Percentiles rank a stretch among this genome's conserved stretches.
These are phyloP conservation scores for Lasioglossum albipes DNA, from an alignment of 1,140 invertebrate species.

Conservation along the genomic window DNA sequence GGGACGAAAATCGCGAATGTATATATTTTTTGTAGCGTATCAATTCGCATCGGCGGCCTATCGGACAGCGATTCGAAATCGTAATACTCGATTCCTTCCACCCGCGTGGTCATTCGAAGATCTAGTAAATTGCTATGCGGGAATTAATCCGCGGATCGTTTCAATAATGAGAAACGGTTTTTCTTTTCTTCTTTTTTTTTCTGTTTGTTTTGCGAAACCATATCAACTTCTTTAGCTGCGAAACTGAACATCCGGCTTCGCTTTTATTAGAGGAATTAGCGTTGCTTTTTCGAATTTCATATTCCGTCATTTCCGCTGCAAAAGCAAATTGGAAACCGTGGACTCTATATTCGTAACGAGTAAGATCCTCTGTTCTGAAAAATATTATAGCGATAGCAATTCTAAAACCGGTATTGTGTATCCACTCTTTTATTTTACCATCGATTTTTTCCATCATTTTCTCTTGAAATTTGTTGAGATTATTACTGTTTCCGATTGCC, in stretches of 20 bases:
- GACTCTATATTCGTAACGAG: too few relatives aligned
- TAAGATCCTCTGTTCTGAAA: too few relatives aligned
- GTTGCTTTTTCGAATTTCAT: background rate
- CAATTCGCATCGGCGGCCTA: background rate
- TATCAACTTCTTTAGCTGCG: background rate
- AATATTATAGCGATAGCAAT: too few relatives aligned
- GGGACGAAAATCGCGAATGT: background rate
- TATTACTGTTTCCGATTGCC: too few relatives aligned
- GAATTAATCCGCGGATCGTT: background rate
- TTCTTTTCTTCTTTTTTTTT: too few relatives aligned
- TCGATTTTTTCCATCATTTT: too few relatives aligned
- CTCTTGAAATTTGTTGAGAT: too few relatives aligned
- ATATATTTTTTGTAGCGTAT: background rate
- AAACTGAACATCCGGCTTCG: background rate
- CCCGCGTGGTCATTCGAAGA: background rate
- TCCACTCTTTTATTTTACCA: too few relatives aligned
- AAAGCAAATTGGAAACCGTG: background rate
- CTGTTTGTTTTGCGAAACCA: background rate
- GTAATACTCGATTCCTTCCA: background rate
- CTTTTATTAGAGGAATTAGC: background rate
- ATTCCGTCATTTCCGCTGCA: background rate
- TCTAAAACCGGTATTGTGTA: too few relatives aligned
- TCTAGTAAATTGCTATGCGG: background rate
- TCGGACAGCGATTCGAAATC: background rate
- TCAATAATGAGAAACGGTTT: background rate